Conservation (phyloP, 1,140 invertebrate genomes). For the Chlorops oryzae region DNA sequence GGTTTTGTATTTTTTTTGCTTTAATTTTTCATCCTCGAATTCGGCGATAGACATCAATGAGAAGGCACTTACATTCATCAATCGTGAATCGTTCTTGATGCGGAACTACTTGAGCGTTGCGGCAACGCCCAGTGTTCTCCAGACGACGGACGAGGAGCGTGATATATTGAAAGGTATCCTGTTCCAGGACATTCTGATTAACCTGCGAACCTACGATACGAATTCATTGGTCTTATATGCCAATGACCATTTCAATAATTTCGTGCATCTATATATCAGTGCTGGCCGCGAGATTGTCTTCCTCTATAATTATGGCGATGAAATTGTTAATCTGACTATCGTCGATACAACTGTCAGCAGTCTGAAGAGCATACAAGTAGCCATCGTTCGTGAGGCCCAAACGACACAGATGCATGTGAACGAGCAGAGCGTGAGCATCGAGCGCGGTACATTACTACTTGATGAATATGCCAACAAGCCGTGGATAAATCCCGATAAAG, state of each 20-base stretch:
- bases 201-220: constrained; percentile 78
- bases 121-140: constrained; percentile 17
- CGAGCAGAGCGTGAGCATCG: constrained; percentile 64
- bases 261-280: constrained; percentile 81
- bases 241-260: constrained; percentile 90
- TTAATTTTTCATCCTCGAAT: neutral
- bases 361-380: constrained; percentile 78
- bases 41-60: constrained; percentile 71
- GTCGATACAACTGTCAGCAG: constrained; percentile 66
- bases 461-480: constrained; percentile 73
- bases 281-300: constrained; percentile 70
- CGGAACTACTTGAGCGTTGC: constrained; percentile 61
- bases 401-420: constrained; percentile 78
- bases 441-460: constrained; percentile 63
- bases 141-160: constrained; percentile 52
- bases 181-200: constrained; percentile 72
- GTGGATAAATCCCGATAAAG: constrained; percentile 75
- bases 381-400: constrained; percentile 66
- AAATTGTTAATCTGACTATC: constrained; percentile 73
- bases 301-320: constrained; percentile 73
- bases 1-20: neutral
- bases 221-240: constrained; percentile 80
- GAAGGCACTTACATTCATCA: constrained; percentile 83
- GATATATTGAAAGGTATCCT: constrained; percentile 67
- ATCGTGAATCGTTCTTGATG: constrained; percentile 68